phyloP scores from a whole-genome alignment of 2,113 vertebrate genomes.

The Chionodraco myersi region DNA sequence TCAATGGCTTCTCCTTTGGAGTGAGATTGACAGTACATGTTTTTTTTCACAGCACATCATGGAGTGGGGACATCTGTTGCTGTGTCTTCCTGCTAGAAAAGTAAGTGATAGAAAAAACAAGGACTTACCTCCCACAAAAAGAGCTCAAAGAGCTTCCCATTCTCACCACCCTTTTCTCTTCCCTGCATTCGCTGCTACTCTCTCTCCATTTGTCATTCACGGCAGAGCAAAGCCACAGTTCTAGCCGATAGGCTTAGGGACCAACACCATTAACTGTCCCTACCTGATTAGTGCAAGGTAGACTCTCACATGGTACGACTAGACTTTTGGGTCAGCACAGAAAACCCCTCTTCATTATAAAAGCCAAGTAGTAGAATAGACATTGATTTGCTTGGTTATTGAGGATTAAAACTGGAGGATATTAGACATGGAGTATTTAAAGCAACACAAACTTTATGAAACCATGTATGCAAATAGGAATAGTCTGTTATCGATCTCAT shows the following conservation, averaged over 20 bases:
- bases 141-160: conserved; percentile 41
- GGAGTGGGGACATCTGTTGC: conserved; percentile 68
- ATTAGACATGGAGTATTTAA: conserved; percentile 15
- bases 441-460: conserved; percentile 4
- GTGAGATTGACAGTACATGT: conserved; percentile 17
- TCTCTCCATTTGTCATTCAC: conserved; percentile 47
- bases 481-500: conserved; percentile 37
- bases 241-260: conserved; percentile 71
- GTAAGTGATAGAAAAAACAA: conserved; percentile 36
- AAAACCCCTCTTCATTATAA: conserved; percentile 21
- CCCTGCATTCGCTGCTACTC: conserved; percentile 38
- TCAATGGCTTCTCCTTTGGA: background rate
- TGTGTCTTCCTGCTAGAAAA: conserved; percentile 50
- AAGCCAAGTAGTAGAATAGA: conserved; percentile 3
- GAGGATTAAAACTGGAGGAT: background rate
- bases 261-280: conserved; percentile 73
- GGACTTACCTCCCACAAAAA: conserved; percentile 52
- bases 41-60: conserved; percentile 46
- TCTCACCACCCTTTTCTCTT: conserved; percentile 24
- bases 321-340: conserved; percentile 31
- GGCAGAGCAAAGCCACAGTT: conserved; percentile 60
- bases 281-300: conserved; percentile 64
- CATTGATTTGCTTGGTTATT: conserved; percentile 2
- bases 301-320: conserved; percentile 37
- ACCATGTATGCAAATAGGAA: conserved; percentile 3